phyloP scores from a whole-genome alignment of 2,888 invertebrate genomes.

The Melinaea menophilus region DNA sequence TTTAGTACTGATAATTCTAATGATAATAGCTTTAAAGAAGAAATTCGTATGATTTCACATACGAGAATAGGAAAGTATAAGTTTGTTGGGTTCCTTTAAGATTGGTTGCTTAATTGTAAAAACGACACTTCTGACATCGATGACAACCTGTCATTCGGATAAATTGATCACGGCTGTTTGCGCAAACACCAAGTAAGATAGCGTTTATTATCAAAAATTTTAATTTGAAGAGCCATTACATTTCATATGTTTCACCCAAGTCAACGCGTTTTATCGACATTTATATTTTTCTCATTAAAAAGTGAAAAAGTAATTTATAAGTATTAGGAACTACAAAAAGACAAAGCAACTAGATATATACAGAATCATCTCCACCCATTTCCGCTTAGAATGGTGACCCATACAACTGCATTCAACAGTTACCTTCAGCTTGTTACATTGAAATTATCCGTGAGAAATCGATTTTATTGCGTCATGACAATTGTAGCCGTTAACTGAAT shows the following conservation, averaged over 20 bases:
- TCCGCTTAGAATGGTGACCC: constrained; percentile 55
- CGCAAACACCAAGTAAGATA: constrained; percentile 70
- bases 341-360: constrained; percentile 39
- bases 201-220: constrained; percentile 64
- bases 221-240: constrained; percentile 55
- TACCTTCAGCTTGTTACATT: constrained; percentile 59
- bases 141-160: constrained; percentile 72
- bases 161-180: constrained; percentile 75
- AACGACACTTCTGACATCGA: constrained; percentile 68
- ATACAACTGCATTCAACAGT: constrained; percentile 64
- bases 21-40: constrained; percentile 39
- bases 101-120: constrained; percentile 76
- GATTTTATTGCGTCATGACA: constrained; percentile 26
- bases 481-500: not conserved
- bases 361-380: constrained; percentile 61
- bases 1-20: constrained; percentile 30
- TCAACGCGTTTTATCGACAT: constrained; percentile 50
- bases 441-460: constrained; percentile 67
- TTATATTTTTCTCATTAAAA: not conserved
- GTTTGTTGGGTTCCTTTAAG: constrained; percentile 58
- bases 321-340: constrained; percentile 22
- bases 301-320: constrained; percentile 1
- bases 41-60: constrained; percentile 38
- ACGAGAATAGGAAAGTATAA: constrained; percentile 43
- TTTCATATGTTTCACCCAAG: constrained; percentile 39